Conservation (phyloP, 2,888 invertebrate genomes). For the Plebejus anna region DNA sequence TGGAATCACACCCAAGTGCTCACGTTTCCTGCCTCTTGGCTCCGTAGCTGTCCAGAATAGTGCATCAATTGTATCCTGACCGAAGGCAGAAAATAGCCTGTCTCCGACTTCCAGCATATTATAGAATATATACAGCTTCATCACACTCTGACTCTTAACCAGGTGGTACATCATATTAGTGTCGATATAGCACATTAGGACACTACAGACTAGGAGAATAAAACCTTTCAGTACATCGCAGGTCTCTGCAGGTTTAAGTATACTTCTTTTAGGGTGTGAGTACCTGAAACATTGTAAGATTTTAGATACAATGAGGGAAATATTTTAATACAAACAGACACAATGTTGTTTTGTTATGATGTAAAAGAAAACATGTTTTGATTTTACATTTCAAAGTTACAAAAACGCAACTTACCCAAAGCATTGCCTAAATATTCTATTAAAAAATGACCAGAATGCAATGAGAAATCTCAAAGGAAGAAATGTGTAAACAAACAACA, state of each 20-base stretch:
- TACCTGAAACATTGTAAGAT: slow-evolving; percentile 49
- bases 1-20: slow-evolving; percentile 92
- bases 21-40: slow-evolving; percentile 88
- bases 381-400: background rate
- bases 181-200: slow-evolving; percentile 94
- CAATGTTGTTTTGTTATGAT: background rate
- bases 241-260: slow-evolving; percentile 92
- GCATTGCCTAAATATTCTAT: slow-evolving; percentile 85
- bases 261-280: slow-evolving; percentile 67
- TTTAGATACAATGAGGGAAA: background rate
- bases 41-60: slow-evolving; percentile 99
- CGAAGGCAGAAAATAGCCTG: slow-evolving; percentile 96
- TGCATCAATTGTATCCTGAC: slow-evolving; percentile 98
- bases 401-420: slow-evolving; percentile 79
- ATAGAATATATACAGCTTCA: slow-evolving; percentile 99
- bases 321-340: too few species aligned
- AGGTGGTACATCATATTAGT: slow-evolving; percentile 99
- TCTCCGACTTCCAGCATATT: slow-evolving; percentile 99
- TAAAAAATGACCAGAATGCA: slow-evolving; percentile 90
- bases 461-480: slow-evolving; percentile 94
- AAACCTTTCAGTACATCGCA: slow-evolving; percentile 98
- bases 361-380: background rate
- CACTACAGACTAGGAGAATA: slow-evolving; percentile 89
- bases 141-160: slow-evolving; percentile 98
- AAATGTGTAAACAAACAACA: slow-evolving; percentile 98